These are phyloP conservation scores for Progne subis DNA, from an alignment of 2,113 vertebrate genomes.

Conservation along the genomic window DNA sequence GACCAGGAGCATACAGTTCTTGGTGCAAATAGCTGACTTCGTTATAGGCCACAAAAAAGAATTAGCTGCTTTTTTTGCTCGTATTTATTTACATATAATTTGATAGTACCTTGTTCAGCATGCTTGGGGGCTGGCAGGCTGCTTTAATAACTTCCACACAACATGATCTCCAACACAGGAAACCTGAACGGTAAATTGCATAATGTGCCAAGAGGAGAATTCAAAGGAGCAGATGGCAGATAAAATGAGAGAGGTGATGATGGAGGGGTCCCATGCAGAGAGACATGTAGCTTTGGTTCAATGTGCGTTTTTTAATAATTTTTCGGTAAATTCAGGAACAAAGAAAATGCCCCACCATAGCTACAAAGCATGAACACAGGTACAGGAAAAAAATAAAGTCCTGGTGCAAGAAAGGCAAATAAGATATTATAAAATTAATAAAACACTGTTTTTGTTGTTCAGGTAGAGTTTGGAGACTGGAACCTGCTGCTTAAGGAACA, in stretches of 20 bases:
- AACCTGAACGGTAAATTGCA: neutral
- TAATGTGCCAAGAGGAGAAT: neutral
- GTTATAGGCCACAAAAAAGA: neutral
- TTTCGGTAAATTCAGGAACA: neutral
- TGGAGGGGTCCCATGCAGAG: neutral
- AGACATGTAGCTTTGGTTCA: rapidly evolving
- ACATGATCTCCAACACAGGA: neutral
- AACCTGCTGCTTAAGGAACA: neutral
- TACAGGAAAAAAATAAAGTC: neutral
- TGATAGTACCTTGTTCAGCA: neutral
- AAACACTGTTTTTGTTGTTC: neutral
- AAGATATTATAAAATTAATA: neutral
- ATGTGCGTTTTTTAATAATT: neutral
- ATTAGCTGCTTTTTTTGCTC: neutral
- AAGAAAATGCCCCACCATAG: neutral
- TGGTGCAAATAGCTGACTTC: neutral
- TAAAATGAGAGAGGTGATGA: neutral
- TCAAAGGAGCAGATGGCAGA: slow-evolving; percentile 9
- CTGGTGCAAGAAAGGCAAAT: neutral
- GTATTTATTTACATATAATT: neutral
- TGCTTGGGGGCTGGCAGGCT: neutral
- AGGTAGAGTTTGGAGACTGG: neutral
- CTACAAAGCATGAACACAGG: rapidly evolving
- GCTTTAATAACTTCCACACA: neutral
- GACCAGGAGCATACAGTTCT: neutral